Evolutionary conservation across 2,888 invertebrate genomes (phyloP).

Genomic region (Noctua comes): DNA sequence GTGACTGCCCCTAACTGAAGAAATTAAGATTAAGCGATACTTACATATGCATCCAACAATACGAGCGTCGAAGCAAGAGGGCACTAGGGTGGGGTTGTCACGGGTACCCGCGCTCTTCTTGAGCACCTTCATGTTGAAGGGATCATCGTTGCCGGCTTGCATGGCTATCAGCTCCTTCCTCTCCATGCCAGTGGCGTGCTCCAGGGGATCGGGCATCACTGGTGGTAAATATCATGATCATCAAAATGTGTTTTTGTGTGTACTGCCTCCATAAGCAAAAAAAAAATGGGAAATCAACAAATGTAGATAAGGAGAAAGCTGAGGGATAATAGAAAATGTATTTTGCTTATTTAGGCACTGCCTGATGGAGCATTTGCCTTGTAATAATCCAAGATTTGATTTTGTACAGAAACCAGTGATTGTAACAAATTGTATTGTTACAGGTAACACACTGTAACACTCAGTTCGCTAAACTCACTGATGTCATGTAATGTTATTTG

Average conservation of each 20-base stretch:
- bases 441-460: background rate
- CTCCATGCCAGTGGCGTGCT: conserved; percentile 98
- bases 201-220: conserved; percentile 97
- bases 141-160: conserved; percentile 96
- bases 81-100: conserved; percentile 96
- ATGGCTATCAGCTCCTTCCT: conserved; percentile 96
- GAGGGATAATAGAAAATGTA: too few species aligned
- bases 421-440: background rate
- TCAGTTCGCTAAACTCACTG: background rate
- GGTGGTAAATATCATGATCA: conserved; percentile 21
- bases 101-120: conserved; percentile 96
- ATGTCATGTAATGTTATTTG: too few species aligned
- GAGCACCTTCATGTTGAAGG: conserved; percentile 95
- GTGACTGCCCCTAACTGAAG: background rate
- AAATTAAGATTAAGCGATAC: conserved; percentile 66
- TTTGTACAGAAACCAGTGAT: too few species aligned
- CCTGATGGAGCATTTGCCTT: background rate
- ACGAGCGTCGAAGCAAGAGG: conserved; percentile 96
- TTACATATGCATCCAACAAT: conserved; percentile 98
- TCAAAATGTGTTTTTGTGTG: background rate
- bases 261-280: too few species aligned
- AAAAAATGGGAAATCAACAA: background rate
- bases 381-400: too few species aligned
- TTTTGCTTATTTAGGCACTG: too few species aligned
- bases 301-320: too few species aligned